Evolutionary conservation across 1,140 invertebrate genomes (phyloP), one percentile per base, ranked within the genome.

Genomic region (Copidosoma floridanum): DNA sequence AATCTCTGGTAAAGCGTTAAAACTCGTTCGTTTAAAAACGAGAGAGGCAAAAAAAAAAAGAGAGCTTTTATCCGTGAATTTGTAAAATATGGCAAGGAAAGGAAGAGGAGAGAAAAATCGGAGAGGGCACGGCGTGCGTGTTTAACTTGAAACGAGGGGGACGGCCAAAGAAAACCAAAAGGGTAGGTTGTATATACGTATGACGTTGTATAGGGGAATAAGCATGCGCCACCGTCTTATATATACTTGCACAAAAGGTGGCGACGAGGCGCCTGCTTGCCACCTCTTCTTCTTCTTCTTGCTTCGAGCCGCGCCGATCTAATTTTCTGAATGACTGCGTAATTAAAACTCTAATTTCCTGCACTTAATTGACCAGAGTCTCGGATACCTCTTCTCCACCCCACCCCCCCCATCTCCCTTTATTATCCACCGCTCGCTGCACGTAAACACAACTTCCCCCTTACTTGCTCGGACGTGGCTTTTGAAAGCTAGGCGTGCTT

Each of bases 271-370:
- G 66, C 56, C 48, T n/a, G n/a, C n/a, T n/a, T n/a, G 56, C 48
- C 38, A 43, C 43, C 32, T 54, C 57, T 57, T 54, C 37, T 44
- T 46, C 29, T 37, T 48, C 27, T 52, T 46, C 63, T 54, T 51
- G 57, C 65, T 47, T 38, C 52, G 40, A 44, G 51, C 68, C 71
- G 72, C 71, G 70, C 75, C 78, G 71, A 81, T 79, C 77, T 81
- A 81, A 81, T 81, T 81, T 81, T 81, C 79, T 78, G 79, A 81
- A 81, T 81, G 79, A 80, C 79, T 81, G 78, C 79, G 77, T 81
- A 80, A 81, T 81, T 81, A 81, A 81, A 81, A 81, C 77, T 81
- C 79, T 81, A 79, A 81, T 81, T 81, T 81, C 79, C 79, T 81
- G 79, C 74, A 75, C 78, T 80, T 81, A 81, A 81, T 81, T 81